Percentiles rank a stretch among this genome's conserved stretches.
These are phyloP conservation scores for Megathymus violae DNA, from an alignment of 1,140 invertebrate species.

Conservation along the genomic window DNA sequence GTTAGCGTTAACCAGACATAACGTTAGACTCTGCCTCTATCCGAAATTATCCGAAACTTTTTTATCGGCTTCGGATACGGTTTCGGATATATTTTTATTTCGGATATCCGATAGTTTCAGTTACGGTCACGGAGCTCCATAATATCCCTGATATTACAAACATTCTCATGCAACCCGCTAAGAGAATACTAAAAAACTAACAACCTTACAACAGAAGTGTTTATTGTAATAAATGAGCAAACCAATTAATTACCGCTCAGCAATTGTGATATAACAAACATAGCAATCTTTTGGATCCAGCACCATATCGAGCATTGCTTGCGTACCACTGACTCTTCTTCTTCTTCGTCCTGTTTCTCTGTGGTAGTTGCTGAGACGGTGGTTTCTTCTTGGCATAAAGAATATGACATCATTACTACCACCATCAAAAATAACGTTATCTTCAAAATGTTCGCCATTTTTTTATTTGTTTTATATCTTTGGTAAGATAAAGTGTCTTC, in stretches of 20 bases:
- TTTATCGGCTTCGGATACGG: too few relatives aligned
- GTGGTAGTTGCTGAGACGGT: constrained; percentile 53
- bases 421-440: constrained; percentile 45
- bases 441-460: constrained; percentile 41
- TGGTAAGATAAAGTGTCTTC: too few relatives aligned
- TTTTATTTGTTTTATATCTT: too few relatives aligned
- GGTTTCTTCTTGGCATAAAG: constrained; percentile 58
- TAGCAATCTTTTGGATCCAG: constrained; percentile 81
- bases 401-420: constrained; percentile 45
- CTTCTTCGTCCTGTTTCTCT: constrained; percentile 66
- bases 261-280: constrained; percentile 79
- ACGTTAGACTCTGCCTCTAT: too few relatives aligned
- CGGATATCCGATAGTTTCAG: too few relatives aligned
- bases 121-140: too few relatives aligned
- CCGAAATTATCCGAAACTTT: too few relatives aligned
- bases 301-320: constrained; percentile 80
- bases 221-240: neutral
- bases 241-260: constrained; percentile 55
- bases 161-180: too few relatives aligned
- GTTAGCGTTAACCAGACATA: too few relatives aligned
- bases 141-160: too few relatives aligned
- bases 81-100: too few relatives aligned
- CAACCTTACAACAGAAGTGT: neutral
- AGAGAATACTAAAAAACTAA: neutral
- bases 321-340: constrained; percentile 68